Evolutionary conservation across 2,113 vertebrate species (phyloP).

Genomic region (Steatornis caripensis): DNA sequence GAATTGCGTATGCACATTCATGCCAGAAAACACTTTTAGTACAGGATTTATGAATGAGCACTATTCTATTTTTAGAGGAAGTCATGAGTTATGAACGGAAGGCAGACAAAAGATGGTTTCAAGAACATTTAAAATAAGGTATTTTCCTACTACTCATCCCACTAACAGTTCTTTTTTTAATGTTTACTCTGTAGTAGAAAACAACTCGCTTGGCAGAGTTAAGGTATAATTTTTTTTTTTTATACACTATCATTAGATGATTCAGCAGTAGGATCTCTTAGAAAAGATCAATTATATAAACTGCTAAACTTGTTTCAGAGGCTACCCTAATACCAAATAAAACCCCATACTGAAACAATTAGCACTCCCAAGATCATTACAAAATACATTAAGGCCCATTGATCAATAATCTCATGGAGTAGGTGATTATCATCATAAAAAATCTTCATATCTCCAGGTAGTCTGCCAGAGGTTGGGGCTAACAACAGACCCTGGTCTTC

Average conservation of each 20-base stretch:
- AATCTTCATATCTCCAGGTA: constrained; percentile 67
- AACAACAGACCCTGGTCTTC: constrained; percentile 74
- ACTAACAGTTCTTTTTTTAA: neutral
- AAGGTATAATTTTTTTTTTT: neutral
- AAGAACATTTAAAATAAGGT: neutral
- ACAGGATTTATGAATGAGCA: neutral
- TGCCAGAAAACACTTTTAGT: neutral
- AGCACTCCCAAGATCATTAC: neutral
- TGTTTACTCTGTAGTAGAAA: neutral
- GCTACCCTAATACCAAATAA: neutral
- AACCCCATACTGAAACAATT: neutral
- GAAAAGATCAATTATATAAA: neutral
- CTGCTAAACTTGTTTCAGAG: neutral
- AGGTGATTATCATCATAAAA: constrained; percentile 66
- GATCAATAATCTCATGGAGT: neutral
- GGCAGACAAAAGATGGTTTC: neutral
- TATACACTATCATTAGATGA: neutral
- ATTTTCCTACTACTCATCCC: neutral
- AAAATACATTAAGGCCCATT: neutral
- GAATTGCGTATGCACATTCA: neutral
- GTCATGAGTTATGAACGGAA: neutral
- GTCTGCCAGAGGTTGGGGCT: constrained; percentile 62
- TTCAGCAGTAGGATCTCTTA: neutral
- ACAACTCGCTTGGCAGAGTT: neutral
- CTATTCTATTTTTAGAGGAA: neutral